These are phyloP conservation scores for Chaetops frenatus DNA, from an alignment of 2,113 vertebrate species.

Conservation along the genomic window DNA sequence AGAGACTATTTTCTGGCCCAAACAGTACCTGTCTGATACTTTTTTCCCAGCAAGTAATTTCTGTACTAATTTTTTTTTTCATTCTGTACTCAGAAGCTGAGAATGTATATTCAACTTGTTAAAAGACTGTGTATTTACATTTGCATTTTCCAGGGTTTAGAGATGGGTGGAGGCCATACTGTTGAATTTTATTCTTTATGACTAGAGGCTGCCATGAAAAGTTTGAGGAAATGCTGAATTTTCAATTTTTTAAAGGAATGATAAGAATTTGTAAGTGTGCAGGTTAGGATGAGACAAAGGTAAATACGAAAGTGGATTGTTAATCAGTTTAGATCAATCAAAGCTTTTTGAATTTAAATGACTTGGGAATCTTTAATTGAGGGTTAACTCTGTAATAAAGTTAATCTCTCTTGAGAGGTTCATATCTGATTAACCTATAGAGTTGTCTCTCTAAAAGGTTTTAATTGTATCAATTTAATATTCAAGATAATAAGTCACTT, in stretches of 20 bases:
- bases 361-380: background rate
- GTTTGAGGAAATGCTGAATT: background rate
- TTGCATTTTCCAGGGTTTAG: background rate
- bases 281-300: background rate
- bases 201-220: background rate
- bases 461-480: background rate
- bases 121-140: background rate
- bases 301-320: background rate
- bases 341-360: background rate
- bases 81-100: background rate
- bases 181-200: background rate
- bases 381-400: background rate
- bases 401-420: background rate
- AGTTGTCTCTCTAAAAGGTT: background rate
- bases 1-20: background rate
- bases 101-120: background rate
- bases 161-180: background rate
- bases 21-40: background rate
- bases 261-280: background rate
- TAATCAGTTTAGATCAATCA: background rate
- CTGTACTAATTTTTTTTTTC: background rate
- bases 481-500: background rate
- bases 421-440: background rate
- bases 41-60: background rate
- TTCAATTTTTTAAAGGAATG: background rate